phyloP scores from a whole-genome alignment of 2,113 vertebrate species.

The Panurus biarmicus region DNA sequence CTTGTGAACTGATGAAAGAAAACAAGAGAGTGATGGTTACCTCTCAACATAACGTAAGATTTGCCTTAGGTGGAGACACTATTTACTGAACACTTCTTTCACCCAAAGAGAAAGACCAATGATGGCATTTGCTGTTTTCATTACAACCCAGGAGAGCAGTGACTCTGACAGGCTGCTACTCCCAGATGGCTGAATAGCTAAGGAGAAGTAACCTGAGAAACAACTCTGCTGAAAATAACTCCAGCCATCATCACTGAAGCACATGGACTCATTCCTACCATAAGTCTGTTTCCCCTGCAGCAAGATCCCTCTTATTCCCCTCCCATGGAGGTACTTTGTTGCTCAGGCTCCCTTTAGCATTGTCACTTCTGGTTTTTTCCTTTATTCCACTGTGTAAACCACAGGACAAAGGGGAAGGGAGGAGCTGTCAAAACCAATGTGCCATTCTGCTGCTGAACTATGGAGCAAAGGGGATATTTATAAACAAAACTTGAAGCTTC shows the following conservation, averaged over 20 bases:
- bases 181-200: slow-evolving; percentile 8
- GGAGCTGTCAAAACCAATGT: neutral
- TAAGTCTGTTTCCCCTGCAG: neutral
- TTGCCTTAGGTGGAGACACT: slow-evolving; percentile 19
- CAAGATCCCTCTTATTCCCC: neutral
- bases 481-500: neutral
- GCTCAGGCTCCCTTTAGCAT: neutral
- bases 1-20: neutral
- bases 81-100: slow-evolving; percentile 38
- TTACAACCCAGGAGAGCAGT: slow-evolving; percentile 51
- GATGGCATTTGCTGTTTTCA: slow-evolving; percentile 63
- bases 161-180: slow-evolving; percentile 52
- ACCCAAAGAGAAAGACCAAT: slow-evolving; percentile 54
- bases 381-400: neutral
- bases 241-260: slow-evolving; percentile 32
- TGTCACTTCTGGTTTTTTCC: neutral
- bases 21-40: neutral
- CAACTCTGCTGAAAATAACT: slow-evolving; percentile 48
- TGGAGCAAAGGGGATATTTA: neutral
- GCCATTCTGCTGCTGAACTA: neutral
- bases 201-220: slow-evolving; percentile 45
- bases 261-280: neutral
- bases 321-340: neutral
- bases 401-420: neutral
- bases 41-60: neutral